Percentiles rank a stretch among this genome's conserved stretches.
Evolutionary conservation across 64 coral and sea anemone species (phyloP).

Genomic region (Catalaphyllia jardinei): DNA sequence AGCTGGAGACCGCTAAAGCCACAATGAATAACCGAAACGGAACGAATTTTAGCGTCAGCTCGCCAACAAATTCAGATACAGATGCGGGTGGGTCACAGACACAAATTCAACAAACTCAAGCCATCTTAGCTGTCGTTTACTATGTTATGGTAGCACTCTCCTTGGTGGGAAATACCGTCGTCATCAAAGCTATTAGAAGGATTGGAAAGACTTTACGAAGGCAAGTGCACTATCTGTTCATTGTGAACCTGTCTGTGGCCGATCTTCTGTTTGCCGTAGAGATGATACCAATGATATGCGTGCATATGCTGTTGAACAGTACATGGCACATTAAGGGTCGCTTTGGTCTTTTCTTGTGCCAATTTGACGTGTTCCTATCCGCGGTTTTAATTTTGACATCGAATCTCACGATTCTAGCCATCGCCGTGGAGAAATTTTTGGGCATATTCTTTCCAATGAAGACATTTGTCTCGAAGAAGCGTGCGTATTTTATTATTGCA

Average conservation of each 20-base stretch:
- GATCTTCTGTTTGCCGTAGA: conserved; percentile 27
- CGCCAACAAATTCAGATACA: neutral
- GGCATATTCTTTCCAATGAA: conserved; percentile 19
- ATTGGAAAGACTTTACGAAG: neutral
- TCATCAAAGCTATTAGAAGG: conserved; percentile 11
- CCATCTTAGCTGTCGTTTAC: neutral
- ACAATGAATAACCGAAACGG: neutral
- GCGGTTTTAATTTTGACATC: conserved; percentile 16
- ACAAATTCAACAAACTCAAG: neutral
- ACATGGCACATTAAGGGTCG: neutral
- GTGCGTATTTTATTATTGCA: conserved; percentile 8
- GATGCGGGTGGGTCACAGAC: neutral
- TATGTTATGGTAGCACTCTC: neutral
- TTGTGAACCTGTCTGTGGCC: conserved; percentile 20
- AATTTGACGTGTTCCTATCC: conserved; percentile 15
- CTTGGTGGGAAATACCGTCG: neutral
- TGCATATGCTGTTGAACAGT: neutral
- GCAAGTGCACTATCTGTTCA: conserved; percentile 24
- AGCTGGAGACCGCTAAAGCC: no score
- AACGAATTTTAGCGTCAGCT: neutral
- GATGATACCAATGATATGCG: conserved; percentile 1
- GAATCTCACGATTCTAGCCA: conserved; percentile 27
- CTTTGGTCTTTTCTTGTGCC: conserved; percentile 8
- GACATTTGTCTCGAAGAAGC: conserved; percentile 2
- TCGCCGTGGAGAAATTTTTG: conserved; percentile 7